Conservation (phyloP, 1,140 invertebrate genomes). For the Phymorhynchus buccinoides region DNA sequence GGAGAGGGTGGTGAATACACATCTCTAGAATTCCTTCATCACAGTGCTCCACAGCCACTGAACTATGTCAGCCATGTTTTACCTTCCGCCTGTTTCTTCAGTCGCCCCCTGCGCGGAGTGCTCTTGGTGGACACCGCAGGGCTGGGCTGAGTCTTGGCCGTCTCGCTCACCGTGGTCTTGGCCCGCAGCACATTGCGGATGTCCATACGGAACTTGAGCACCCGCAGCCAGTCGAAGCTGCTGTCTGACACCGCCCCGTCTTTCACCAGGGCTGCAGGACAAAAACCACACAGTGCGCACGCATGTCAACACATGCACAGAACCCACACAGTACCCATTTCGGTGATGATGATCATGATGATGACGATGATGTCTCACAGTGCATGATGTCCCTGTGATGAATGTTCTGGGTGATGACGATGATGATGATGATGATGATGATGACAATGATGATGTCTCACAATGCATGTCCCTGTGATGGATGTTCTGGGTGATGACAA, state of each 20-base stretch:
- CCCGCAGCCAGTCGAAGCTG: slow-evolving; percentile 67
- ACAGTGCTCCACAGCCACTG: background rate
- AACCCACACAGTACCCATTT: too few species aligned
- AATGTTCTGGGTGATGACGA: too few species aligned
- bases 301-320: too few species aligned
- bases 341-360: too few species aligned
- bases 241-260: slow-evolving; percentile 52
- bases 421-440: too few species aligned
- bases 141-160: slow-evolving; percentile 22
- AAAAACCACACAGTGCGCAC: background rate
- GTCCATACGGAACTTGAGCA: slow-evolving; percentile 68
- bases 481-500: too few species aligned
- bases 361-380: too few species aligned
- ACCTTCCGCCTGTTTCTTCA: slow-evolving; percentile 32
- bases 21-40: too few species aligned
- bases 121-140: slow-evolving; percentile 27
- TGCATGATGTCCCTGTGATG: slow-evolving; percentile 66
- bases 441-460: too few species aligned
- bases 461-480: slow-evolving; percentile 66
- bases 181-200: slow-evolving; percentile 66
- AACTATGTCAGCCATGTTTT: background rate
- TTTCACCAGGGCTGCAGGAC: slow-evolving; percentile 57
- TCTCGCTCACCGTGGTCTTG: slow-evolving; percentile 61
- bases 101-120: slow-evolving; percentile 35
- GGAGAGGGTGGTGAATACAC: slow-evolving; percentile 64